These are phyloP conservation scores for Corythornis vintsioides DNA, from an alignment of 2,113 vertebrate genomes.

Conservation along the genomic window DNA sequence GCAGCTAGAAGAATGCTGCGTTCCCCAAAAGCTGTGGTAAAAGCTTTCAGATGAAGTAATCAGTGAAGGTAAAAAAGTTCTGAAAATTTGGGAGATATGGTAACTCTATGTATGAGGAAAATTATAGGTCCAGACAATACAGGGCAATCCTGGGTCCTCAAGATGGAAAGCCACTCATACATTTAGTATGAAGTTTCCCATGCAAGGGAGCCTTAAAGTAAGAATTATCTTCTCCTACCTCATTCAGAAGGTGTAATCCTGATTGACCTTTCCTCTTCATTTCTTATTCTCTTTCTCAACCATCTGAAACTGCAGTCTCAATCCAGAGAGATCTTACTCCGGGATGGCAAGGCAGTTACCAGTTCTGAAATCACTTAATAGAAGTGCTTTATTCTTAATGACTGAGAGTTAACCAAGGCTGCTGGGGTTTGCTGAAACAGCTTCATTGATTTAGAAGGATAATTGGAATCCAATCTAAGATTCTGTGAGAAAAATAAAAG, in stretches of 20 bases:
- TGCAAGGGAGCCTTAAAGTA: background rate
- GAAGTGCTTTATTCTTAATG: background rate
- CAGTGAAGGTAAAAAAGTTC: background rate
- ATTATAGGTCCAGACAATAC: background rate
- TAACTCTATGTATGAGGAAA: background rate
- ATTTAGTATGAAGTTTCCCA: background rate
- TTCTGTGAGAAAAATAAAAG: constrained; percentile 10
- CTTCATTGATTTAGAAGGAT: constrained; percentile 26
- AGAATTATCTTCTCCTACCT: background rate
- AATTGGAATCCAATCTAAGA: constrained; percentile 9
- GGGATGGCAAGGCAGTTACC: background rate
- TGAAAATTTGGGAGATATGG: background rate
- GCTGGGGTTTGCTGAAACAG: background rate
- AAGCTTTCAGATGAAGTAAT: background rate
- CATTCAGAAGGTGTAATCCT: background rate
- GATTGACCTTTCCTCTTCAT: too few relatives aligned
- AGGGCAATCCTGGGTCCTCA: background rate
- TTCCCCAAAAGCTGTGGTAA: background rate
- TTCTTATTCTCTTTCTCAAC: background rate
- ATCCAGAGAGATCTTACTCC: background rate
- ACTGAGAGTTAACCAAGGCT: constrained; percentile 7
- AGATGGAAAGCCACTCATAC: background rate
- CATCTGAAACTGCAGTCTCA: background rate
- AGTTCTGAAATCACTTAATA: constrained; percentile 38
- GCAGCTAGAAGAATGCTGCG: background rate